These are phyloP conservation scores for Bombus sibiricus DNA, from an alignment of 1,140 invertebrate species.

Conservation along the genomic window DNA sequence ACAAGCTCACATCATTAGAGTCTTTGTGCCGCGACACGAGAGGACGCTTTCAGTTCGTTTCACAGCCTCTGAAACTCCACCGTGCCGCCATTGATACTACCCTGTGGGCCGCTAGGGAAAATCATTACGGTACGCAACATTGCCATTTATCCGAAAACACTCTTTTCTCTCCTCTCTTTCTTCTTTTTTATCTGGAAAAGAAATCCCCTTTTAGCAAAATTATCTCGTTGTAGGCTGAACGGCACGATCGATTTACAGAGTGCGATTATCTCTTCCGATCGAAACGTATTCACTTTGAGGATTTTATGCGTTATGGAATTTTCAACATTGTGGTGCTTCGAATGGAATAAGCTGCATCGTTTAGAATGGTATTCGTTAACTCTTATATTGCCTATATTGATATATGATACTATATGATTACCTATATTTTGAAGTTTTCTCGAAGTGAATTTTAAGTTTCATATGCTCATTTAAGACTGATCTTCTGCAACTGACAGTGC, in stretches of 20 bases:
- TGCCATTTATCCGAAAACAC: not conserved
- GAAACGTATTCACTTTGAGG: not conserved
- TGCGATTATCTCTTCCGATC: not conserved
- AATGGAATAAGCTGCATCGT: not conserved
- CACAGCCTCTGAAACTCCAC: slow-evolving; percentile 43
- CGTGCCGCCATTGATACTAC: slow-evolving; percentile 18
- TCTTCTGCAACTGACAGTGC: not conserved
- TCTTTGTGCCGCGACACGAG: slow-evolving; percentile 52
- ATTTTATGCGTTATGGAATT: not conserved
- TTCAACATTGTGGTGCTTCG: not conserved
- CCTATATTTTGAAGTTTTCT: no score
- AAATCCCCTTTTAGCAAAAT: not conserved
- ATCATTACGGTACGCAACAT: slow-evolving; percentile 11
- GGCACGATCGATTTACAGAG: not conserved
- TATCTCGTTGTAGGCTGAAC: not conserved
- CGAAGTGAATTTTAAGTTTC: no score
- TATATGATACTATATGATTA: no score
- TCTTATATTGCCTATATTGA: no score
- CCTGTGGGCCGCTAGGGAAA: not conserved
- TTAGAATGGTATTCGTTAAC: no score
- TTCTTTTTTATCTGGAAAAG: no score
- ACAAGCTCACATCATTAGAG: slow-evolving; percentile 64
- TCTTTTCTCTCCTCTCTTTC: not conserved
- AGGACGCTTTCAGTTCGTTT: slow-evolving; percentile 62
- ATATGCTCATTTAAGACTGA: no score